These are phyloP conservation scores for Ceratitis capitata DNA, from an alignment of 1,140 invertebrate genomes.

Conservation along the genomic window DNA sequence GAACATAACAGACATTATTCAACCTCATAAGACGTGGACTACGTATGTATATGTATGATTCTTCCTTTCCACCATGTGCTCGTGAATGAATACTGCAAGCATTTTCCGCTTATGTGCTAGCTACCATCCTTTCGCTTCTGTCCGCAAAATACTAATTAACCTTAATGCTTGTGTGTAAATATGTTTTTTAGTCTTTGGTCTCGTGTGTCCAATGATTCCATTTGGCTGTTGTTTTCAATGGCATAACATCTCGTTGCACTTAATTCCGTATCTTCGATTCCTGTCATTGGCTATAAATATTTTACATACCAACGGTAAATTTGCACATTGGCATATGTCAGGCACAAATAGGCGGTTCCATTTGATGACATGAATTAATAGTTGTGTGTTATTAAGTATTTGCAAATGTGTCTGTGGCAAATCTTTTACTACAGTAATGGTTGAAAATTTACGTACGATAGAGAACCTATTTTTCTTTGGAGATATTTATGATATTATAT, in stretches of 20 bases:
- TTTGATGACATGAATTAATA: not conserved
- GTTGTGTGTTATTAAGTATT: not conserved
- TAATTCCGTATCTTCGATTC: not conserved
- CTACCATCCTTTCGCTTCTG: not conserved
- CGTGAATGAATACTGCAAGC: no score
- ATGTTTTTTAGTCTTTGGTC: not conserved
- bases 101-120: not conserved
- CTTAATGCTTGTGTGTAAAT: not conserved
- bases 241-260: not conserved
- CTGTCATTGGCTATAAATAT: constrained; percentile 1
- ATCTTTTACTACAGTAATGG: no score
- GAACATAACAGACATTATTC: constrained; percentile 9
- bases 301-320: not conserved
- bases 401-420: no score
- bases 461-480: no score
- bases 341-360: not conserved
- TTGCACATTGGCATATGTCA: not conserved
- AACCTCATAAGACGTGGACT: not conserved
- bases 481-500: no score
- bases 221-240: not conserved
- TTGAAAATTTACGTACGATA: no score
- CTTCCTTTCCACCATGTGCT: no score
- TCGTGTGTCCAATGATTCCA: not conserved
- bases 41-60: not conserved
- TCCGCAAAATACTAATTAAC: not conserved